These are phyloP conservation scores for Porites rus DNA, from an alignment of 92 coral and sea anemone species.

Conservation along the genomic window DNA sequence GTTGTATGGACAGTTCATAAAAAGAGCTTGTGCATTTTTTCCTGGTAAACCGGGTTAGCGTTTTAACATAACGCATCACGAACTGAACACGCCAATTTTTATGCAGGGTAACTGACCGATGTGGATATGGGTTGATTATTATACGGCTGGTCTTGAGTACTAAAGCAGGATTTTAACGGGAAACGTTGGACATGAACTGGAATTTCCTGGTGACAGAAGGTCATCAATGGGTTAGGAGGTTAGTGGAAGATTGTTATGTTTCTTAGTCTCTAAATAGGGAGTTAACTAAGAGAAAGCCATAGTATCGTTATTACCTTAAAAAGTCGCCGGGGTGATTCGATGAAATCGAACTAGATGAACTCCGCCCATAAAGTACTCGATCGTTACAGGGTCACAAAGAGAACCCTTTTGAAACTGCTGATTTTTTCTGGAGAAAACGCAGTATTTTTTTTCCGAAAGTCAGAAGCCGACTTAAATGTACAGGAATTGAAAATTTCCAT, in stretches of 20 bases:
- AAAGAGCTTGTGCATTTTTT: slow-evolving; percentile 6
- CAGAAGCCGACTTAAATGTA: not conserved
- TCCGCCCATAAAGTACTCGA: slow-evolving; percentile 43
- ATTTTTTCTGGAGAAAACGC: not conserved
- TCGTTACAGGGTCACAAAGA: not conserved
- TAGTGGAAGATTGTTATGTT: slow-evolving; percentile 27
- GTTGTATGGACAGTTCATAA: slow-evolving; percentile 23
- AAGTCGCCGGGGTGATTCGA: slow-evolving; percentile 47
- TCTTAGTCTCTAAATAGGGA: slow-evolving; percentile 48
- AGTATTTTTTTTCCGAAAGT: not conserved
- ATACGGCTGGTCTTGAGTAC: slow-evolving; percentile 12
- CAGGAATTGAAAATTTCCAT: slow-evolving; percentile 8
- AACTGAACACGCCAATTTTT: slow-evolving; percentile 18
- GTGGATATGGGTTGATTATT: slow-evolving; percentile 30
- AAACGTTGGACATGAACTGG: slow-evolving; percentile 24
- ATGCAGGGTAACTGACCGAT: slow-evolving; percentile 33
- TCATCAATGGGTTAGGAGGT: slow-evolving; percentile 44
- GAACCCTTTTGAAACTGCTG: not conserved
- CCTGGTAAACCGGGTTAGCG: slow-evolving; percentile 13
- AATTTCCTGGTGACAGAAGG: slow-evolving; percentile 35
- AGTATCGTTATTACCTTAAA: slow-evolving; percentile 40
- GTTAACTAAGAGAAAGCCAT: slow-evolving; percentile 46
- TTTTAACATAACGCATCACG: slow-evolving; percentile 18
- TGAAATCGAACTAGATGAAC: slow-evolving; percentile 49
- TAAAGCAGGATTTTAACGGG: slow-evolving; percentile 46